Base-by-base conservation (phyloP, 2,888 invertebrate genomes). In the Heliconius ismenius region DNA sequence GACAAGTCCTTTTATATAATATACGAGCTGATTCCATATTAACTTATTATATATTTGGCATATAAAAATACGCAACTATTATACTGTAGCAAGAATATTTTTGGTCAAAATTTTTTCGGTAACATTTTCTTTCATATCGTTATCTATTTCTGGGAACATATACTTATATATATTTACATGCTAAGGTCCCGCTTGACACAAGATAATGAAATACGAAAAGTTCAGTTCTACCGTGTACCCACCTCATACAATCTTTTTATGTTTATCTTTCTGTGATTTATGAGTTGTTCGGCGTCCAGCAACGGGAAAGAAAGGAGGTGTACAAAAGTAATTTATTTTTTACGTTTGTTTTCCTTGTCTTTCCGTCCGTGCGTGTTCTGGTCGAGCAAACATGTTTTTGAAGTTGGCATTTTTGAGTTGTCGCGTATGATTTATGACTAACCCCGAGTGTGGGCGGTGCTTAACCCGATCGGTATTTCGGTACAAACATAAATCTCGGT, bases 251-350 rank as follows among this genome's bases (percentile, higher is more conserved):
- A 92, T 92, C 93, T 93, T 92, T 93, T 92, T 93, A 93, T 93
- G 94, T 93, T 94, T 94, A 94, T 94, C 94, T 94, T 91, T 92
- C 88, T 91, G 92, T 93, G 93, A 94, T 94, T 94, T 94, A 94
- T 91, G 91, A 88, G 86, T 90, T 89, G 91, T 92, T 92, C 93
- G 91, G 91, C 90, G 92, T 91, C 92, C 93, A 91, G 90, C 92
- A 91, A 92, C 93, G 92, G 92, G 90, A 91, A 92, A 92, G 93
- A 92, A 92, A 92, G 92, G 90, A 93, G 92, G 92, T 90, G 92
- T 91, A 94, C 94, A 92, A 94, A 93, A 92, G 93, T 93, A 91
- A 93, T 94, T 93, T 93, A 92, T 93, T 93, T 93, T 93, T 93
- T 92, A 87, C 89, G 90, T 93, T 93, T 93, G 92, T 93, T 93